phyloP scores from a whole-genome alignment of 2,113 vertebrate species.

The Neodontobutis hainanensis region DNA sequence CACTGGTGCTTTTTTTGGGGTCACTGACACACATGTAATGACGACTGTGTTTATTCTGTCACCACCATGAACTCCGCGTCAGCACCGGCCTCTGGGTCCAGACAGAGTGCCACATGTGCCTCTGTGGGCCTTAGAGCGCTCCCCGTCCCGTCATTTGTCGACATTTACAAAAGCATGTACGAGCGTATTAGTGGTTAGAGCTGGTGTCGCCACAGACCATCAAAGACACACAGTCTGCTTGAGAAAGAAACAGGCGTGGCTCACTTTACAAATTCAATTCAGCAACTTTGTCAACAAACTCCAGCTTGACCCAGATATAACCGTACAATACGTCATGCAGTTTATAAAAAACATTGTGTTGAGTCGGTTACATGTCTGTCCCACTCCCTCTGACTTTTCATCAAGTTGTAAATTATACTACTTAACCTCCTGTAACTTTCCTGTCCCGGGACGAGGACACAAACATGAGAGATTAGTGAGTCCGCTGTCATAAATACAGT shows the following conservation, averaged over 20 bases:
- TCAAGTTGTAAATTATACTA: too few relatives aligned
- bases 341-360: too few relatives aligned
- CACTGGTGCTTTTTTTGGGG: background rate
- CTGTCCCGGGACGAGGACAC: too few relatives aligned
- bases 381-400: too few relatives aligned
- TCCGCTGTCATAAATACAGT: too few relatives aligned
- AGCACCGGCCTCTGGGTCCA: conserved; percentile 28
- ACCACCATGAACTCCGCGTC: conserved; percentile 12
- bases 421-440: too few relatives aligned
- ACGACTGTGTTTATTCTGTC: conserved; percentile 44
- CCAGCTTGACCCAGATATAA: too few relatives aligned
- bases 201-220: conserved; percentile 41
- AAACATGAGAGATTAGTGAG: too few relatives aligned
- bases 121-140: conserved; percentile 6
- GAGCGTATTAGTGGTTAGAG: conserved; percentile 8
- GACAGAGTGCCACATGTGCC: conserved; percentile 36
- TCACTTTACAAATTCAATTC: conserved; percentile 13
- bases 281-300: background rate
- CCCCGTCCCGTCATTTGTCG: conserved; percentile 17
- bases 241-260: conserved; percentile 47
- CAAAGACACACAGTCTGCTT: conserved; percentile 49
- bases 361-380: too few relatives aligned
- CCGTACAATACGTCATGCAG: too few relatives aligned
- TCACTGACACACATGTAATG: conserved; percentile 47
- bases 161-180: conserved; percentile 17